Evolutionary conservation across 2,113 vertebrate species (phyloP), one percentile per base, ranked within the genome.

Genomic region (Eublepharis macularius): DNA sequence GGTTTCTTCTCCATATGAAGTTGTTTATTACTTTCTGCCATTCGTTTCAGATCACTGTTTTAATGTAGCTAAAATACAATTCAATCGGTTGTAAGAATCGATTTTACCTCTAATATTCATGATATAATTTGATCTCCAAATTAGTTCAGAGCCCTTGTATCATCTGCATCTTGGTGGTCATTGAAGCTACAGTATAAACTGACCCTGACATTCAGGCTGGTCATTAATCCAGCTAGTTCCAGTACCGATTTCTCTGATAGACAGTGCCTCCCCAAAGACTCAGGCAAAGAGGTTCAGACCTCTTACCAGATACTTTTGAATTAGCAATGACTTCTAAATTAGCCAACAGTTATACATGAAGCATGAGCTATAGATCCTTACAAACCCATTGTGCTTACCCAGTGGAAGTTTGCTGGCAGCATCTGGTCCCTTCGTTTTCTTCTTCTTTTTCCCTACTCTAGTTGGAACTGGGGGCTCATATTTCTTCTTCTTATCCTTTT

Each of bases 401-500:
- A 99, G 88, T 32, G 98, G 99, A 34, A 99, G 96, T 91, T 99
- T 99, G 95, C 98, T 99, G 78, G 98, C 98, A 88, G 98, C 98
- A 96, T 99, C 98, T 63, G 99, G 99, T 76, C 99, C 99, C 92
- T 99, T 99, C 9, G 98, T 98, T 90, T 98, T 99, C 97, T 98
- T 99, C 96, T 99, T 99, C 95, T 96, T 99, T 90, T 99, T 99
- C 47, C 99, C 99, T 87, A 99, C 98, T 96, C 99, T 97, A n/a
- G 98, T 99, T 87, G 98, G 98, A 89, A 99, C 99, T 1, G 99
- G 99, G 70, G 98, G 98, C 89, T 99, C 98, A 3, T 99, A 99
- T 91, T 99, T 99, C 96, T 99, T 99, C 90, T 99, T 99, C 96
- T 99, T 99, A 92, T 99, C 99, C 98, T 99, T 93, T 63, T 47